phyloP scores from a whole-genome alignment of 1,140 invertebrate genomes.

The Halyomorpha halys region DNA sequence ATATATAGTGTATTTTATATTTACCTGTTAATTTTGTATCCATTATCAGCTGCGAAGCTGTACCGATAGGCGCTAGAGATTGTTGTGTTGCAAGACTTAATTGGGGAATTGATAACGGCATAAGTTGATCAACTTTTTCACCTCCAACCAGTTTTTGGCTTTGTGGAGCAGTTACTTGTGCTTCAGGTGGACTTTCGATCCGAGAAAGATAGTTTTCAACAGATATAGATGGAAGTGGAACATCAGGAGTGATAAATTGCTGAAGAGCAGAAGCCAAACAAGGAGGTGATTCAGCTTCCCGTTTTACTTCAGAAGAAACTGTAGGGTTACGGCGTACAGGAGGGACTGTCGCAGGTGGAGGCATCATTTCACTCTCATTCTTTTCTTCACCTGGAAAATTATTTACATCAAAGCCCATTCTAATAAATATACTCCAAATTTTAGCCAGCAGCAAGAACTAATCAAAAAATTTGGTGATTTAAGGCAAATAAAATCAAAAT shows the following conservation, averaged over 20 bases:
- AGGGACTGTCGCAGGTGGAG: slow-evolving; percentile 22
- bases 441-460: no score
- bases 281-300: slow-evolving; percentile 33
- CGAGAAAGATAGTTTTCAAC: slow-evolving; percentile 49
- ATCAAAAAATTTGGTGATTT: no score
- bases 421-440: no score
- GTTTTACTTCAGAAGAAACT: slow-evolving; percentile 19
- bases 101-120: neutral
- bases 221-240: slow-evolving; percentile 44
- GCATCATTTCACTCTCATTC: slow-evolving; percentile 27
- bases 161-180: neutral
- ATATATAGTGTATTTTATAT: neutral
- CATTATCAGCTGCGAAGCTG: neutral
- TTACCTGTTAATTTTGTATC: neutral
- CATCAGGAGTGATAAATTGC: slow-evolving; percentile 36
- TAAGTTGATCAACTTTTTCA: neutral
- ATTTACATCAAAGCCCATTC: neutral
- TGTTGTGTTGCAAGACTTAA: neutral
- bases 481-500: no score
- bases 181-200: slow-evolving; percentile 34
- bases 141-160: neutral
- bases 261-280: slow-evolving; percentile 34
- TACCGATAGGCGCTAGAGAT: neutral
- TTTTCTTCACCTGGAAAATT: slow-evolving; percentile 24
- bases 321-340: slow-evolving; percentile 19